These are phyloP conservation scores for Nemopilema nomurai DNA, from an alignment of 30 jellyfish, hydroid and myxozoan species.

Conservation along the genomic window DNA sequence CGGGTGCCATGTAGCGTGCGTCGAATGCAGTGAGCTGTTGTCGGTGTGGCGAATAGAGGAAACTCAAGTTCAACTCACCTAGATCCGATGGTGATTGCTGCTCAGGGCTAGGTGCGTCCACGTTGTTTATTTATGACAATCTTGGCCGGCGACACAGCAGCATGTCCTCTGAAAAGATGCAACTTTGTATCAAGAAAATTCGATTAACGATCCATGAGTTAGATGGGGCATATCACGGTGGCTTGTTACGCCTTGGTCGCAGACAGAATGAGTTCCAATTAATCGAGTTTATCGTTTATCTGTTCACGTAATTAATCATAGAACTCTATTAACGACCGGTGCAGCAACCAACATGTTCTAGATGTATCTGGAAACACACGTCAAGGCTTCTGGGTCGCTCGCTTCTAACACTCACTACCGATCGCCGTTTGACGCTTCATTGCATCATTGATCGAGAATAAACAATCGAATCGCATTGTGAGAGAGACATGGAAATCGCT, in stretches of 20 bases:
- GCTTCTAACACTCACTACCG: neutral
- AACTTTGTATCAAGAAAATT: conserved; percentile 36
- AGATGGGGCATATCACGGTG: conserved; percentile 11
- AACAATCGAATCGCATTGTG: conserved; percentile 6
- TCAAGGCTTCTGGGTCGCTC: neutral
- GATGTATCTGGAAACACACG: neutral
- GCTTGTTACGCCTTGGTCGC: neutral
- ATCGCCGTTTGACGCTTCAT: conserved; percentile 25
- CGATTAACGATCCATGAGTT: conserved; percentile 1
- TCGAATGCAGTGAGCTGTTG: neutral
- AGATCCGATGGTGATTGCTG: neutral
- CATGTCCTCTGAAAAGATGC: conserved; percentile 7
- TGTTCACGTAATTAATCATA: neutral
- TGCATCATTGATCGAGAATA: conserved; percentile 6
- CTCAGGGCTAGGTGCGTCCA: neutral
- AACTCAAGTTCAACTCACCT: neutral
- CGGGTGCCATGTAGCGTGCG: neutral
- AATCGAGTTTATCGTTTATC: neutral
- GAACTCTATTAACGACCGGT: neutral
- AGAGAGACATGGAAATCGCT: neutral
- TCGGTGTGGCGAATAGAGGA: neutral
- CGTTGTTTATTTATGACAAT: neutral
- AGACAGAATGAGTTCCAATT: neutral
- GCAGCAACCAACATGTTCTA: neutral
- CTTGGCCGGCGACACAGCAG: neutral